Conservation (phyloP, 2,888 invertebrate genomes). For the Stratiomys singularior region DNA sequence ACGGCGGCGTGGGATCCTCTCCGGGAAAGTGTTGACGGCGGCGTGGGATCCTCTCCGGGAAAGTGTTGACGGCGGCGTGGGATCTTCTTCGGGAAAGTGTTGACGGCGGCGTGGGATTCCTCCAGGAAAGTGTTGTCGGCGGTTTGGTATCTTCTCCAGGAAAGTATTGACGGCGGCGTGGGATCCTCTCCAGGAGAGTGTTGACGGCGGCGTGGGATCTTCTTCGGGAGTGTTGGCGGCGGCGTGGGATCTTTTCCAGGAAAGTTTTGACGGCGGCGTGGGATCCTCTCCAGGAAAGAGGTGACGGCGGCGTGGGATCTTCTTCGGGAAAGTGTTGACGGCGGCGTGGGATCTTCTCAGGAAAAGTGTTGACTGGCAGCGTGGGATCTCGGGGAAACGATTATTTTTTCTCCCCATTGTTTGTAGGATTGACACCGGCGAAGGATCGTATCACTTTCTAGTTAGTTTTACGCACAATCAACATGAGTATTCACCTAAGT, state of each 20-base stretch:
- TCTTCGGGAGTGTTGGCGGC: slow-evolving; percentile 14
- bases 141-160: slow-evolving; percentile 24
- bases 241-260: slow-evolving; percentile 26
- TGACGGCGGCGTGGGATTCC: slow-evolving; percentile 44
- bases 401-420: neutral
- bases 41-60: neutral
- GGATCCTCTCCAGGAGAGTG: slow-evolving; percentile 16
- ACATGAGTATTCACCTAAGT: too few species aligned
- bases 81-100: neutral
- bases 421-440: neutral
- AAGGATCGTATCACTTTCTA: too few species aligned
- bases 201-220: slow-evolving; percentile 38
- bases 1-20: neutral
- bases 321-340: slow-evolving; percentile 1
- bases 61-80: slow-evolving; percentile 5
- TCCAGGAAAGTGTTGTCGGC: slow-evolving; percentile 16
- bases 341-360: slow-evolving; percentile 16
- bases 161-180: slow-evolving; percentile 39
- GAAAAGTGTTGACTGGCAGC: slow-evolving; percentile 30
- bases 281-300: neutral
- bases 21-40: neutral
- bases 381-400: slow-evolving; percentile 5
- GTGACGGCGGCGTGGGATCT: slow-evolving; percentile 39
- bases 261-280: slow-evolving; percentile 16
- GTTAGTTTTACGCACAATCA: too few species aligned